Evolutionary conservation across 2,797 vertebrate species (phyloP).

Genomic region (Cercopithecus neglectus): DNA sequence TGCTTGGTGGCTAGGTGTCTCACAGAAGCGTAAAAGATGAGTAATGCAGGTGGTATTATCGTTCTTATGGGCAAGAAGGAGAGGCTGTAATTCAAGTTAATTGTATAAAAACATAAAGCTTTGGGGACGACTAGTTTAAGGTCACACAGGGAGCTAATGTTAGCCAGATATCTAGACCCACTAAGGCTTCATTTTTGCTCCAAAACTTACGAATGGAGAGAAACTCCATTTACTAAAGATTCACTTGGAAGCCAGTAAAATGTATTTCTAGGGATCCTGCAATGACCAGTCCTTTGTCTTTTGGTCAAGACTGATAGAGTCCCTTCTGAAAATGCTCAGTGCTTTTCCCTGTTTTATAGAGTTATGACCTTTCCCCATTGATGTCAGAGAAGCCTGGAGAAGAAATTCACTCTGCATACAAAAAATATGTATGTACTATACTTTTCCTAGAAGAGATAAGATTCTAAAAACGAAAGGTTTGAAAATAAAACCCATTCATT

Average conservation of each 20-base stretch:
- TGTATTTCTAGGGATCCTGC: not conserved
- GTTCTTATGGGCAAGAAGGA: not conserved
- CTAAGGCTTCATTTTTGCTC: conserved; percentile 3
- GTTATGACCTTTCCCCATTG: not conserved
- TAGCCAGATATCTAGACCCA: not conserved
- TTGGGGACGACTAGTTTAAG: not conserved
- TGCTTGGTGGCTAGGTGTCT: not conserved
- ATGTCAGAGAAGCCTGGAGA: not conserved
- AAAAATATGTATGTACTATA: not conserved
- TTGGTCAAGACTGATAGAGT: not conserved
- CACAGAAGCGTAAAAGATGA: not conserved
- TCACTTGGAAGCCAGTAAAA: not conserved
- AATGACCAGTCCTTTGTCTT: not conserved
- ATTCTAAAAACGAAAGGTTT: not conserved
- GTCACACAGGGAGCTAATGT: not conserved
- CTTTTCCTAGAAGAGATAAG: not conserved
- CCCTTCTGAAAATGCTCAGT: not conserved
- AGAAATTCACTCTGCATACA: not conserved
- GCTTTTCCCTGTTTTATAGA: not conserved
- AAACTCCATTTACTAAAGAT: not conserved
- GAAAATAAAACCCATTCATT: not conserved
- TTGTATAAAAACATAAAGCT: not conserved
- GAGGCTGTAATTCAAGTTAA: not conserved
- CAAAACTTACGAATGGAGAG: not conserved
- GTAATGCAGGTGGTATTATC: not conserved